Evolutionary conservation across 2,888 invertebrate species (phyloP).

Genomic region (Parthenolecanium corni): DNA sequence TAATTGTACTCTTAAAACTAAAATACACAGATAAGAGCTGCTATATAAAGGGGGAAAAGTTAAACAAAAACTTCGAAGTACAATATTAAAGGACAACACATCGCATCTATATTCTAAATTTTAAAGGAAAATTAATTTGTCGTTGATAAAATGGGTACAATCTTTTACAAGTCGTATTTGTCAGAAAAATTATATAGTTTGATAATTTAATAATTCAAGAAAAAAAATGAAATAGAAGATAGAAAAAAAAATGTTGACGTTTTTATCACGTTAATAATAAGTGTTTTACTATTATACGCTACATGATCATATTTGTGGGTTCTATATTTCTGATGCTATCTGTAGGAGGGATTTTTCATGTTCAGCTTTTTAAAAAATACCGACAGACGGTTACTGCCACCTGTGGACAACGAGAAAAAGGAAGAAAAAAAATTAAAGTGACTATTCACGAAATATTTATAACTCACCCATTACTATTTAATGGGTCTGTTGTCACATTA

Average conservation of each 20-base stretch:
- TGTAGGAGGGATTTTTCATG: constrained; percentile 11
- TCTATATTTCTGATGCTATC: constrained; percentile 18
- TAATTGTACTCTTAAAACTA: no score
- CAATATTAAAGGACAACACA: no score
- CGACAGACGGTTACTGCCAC: constrained; percentile 25
- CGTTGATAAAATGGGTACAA: constrained; percentile 2
- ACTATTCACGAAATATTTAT: constrained; percentile 22
- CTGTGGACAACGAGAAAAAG: constrained; percentile 11
- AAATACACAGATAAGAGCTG: no score
- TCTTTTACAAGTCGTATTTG: constrained; percentile 10
- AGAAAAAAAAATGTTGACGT: constrained; percentile 12
- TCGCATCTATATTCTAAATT: no score
- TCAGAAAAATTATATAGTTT: constrained; percentile 25
- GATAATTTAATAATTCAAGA: constrained; percentile 26
- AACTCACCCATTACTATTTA: constrained; percentile 23
- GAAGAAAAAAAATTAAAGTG: not conserved
- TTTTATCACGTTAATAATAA: constrained; percentile 25
- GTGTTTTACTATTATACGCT: constrained; percentile 25
- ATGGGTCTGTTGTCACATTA: constrained; percentile 27
- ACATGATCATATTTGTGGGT: constrained; percentile 24
- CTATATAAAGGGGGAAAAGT: no score
- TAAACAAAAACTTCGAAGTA: no score
- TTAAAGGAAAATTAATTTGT: constrained; percentile 14
- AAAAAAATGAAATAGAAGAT: not conserved
- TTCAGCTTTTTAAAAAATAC: constrained; percentile 1